A percentile compares a stretch with the other conserved stretches of the same genome.
phyloP scores from a whole-genome alignment of 2,888 invertebrate genomes.

The Amblyjoppa proteus region DNA sequence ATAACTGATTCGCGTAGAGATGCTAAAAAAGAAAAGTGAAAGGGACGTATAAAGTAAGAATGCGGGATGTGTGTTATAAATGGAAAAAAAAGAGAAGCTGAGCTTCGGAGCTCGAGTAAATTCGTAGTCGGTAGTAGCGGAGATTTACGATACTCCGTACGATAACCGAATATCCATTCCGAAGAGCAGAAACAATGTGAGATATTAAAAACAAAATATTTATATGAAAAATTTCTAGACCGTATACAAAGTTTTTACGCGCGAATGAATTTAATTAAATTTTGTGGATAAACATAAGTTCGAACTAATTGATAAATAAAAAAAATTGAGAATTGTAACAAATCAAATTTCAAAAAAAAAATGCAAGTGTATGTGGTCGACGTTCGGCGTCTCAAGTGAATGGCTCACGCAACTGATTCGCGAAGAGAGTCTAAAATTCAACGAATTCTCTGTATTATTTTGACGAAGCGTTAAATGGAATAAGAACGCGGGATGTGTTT shows the following conservation, averaged over 20 bases:
- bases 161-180: background rate
- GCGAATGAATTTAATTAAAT: no score
- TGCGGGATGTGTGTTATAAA: background rate
- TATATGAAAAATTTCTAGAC: background rate
- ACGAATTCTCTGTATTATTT: no score
- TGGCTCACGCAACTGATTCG: background rate
- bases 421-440: background rate
- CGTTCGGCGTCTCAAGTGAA: background rate
- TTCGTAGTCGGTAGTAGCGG: background rate
- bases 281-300: no score
- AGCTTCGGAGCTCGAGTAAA: background rate
- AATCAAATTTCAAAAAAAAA: no score
- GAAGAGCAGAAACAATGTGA: background rate
- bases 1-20: background rate
- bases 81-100: background rate
- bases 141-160: background rate
- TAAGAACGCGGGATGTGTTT: background rate
- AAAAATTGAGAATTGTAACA: no score
- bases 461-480: background rate
- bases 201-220: background rate
- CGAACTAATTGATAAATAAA: no score
- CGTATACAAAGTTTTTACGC: no score
- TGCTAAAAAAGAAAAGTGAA: background rate
- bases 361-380: background rate
- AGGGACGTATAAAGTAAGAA: background rate